A percentile compares a stretch with the other conserved stretches of the same genome.
phyloP scores from a whole-genome alignment of 2,797 vertebrate species.

The Megaceryle alcyon region DNA sequence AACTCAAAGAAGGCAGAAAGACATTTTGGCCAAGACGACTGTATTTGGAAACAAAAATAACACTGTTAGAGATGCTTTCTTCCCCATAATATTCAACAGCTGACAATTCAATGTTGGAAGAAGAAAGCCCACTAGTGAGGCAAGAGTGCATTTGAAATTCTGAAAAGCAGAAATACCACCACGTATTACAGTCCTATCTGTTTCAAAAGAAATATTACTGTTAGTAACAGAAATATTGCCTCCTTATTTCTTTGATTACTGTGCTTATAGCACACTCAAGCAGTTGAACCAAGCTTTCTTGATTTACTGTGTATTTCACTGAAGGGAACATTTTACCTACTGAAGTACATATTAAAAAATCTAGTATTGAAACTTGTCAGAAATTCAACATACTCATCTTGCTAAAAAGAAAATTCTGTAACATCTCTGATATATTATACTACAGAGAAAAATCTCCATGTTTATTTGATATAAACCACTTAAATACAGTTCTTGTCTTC shows the following conservation, averaged over 20 bases:
- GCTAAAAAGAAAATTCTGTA: slow-evolving; percentile 31
- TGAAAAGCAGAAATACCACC: not conserved
- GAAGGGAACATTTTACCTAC: not conserved
- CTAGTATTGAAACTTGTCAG: slow-evolving; percentile 12
- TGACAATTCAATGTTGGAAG: not conserved
- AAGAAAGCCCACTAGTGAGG: not conserved
- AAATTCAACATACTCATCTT: not conserved
- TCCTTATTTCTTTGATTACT: slow-evolving; percentile 5
- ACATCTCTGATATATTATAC: not conserved
- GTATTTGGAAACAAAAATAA: not conserved
- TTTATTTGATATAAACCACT: slow-evolving; percentile 52
- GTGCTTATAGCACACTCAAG: not conserved
- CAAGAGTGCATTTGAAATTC: not conserved
- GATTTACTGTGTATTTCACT: slow-evolving; percentile 40
- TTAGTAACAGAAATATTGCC: not conserved
- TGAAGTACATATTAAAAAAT: slow-evolving; percentile 21
- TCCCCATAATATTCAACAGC: not conserved
- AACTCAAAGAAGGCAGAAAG: not conserved
- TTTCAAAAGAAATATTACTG: not conserved
- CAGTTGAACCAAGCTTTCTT: not conserved
- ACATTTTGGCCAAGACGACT: not conserved
- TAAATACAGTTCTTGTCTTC: slow-evolving; percentile 50
- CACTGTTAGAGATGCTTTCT: not conserved
- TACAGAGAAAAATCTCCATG: not conserved
- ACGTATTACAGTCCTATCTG: not conserved